These are phyloP conservation scores for Erpetoichthys calabaricus DNA, from an alignment of 2,797 vertebrate genomes.

Conservation along the genomic window DNA sequence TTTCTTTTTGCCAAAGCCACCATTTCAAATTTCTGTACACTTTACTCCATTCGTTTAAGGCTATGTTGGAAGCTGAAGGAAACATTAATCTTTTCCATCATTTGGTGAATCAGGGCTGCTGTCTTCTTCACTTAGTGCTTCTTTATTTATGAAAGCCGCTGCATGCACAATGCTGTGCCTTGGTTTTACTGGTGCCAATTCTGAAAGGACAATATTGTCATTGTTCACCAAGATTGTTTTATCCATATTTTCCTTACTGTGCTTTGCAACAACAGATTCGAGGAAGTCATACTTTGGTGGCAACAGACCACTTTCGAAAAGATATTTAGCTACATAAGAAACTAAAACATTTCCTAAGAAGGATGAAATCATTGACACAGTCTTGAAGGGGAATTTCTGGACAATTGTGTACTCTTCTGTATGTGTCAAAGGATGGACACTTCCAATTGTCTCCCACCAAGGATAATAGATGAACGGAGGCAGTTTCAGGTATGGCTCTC, in stretches of 20 bases:
- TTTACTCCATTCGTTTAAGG: too few species aligned
- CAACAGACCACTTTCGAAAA: conserved; percentile 85
- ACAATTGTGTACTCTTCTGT: conserved; percentile 49
- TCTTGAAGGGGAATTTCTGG: conserved; percentile 91
- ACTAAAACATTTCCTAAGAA: conserved; percentile 70
- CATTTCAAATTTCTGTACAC: too few species aligned
- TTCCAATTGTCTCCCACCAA: conserved; percentile 59
- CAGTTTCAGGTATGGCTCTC: conserved; percentile 79
- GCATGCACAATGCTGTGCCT: conserved; percentile 72
- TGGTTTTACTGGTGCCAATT: conserved; percentile 77
- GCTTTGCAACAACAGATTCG: conserved; percentile 78
- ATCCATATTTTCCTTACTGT: conserved; percentile 93
- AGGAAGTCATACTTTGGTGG: conserved; percentile 84
- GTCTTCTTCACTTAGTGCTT: conserved; percentile 74
- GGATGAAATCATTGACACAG: conserved; percentile 76
- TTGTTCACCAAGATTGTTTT: conserved; percentile 83
- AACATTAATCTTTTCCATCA: conserved; percentile 7
- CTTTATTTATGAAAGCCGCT: conserved; percentile 77
- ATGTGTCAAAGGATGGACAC: conserved; percentile 35
- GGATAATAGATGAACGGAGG: conserved; percentile 88
- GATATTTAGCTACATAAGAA: conserved; percentile 83
- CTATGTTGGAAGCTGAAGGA: not conserved
- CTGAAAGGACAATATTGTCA: conserved; percentile 81
- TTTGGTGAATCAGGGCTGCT: conserved; percentile 77
- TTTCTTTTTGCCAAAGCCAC: too few species aligned